Evolutionary conservation across 1,140 invertebrate genomes (phyloP), one percentile per base, ranked within the genome.

Genomic region (Tetragnatha versicolor): DNA sequence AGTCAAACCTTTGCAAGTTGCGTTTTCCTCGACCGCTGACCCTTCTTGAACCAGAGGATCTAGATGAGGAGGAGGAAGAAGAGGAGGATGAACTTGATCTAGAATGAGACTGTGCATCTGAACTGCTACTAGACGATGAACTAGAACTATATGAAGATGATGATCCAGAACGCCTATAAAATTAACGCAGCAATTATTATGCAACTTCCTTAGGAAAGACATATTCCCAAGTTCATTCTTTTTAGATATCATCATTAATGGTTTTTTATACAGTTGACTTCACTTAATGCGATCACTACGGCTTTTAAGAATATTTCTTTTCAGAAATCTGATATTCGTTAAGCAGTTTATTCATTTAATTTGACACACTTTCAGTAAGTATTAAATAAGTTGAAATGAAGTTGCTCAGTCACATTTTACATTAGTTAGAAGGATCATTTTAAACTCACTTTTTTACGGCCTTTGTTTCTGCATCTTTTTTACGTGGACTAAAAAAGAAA

Each of bases 101-200:
- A 9, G 81, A 82, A 9, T 63, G 78, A 49, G 78, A 82, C 22
- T 37, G 47, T 14, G 25, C 22, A 45, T 90, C 88, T 37, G 86
- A 89, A 2, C 83, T 85, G 0, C 78, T 82, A 39, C 81, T 75
- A 1, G 82, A 84, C 42, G 90, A 91, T 69, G 89, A 90, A 12
- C 88, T 88, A 90, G 91, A 91, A 83, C 90, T 92, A 79, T 90
- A 91, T 1, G 92, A 94, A 12, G 72, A 75, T 27, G 72, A 75
- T 20, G 72, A 75, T 0, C 35, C 58, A 22, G 72, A 75, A 14
- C 58, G 39, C 29, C 72, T 75, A 37, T 5, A 60, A 53, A 29
- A 47, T 29, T 53, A 20, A 6, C 25, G 2, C n/a, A 53, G n/a
- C 9, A 53, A 53, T 53, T 6, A n/a, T n/a, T 47, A 17, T 17